Evolutionary conservation across 2,113 vertebrate species (phyloP).

Genomic region (Hepsetus odoe): DNA sequence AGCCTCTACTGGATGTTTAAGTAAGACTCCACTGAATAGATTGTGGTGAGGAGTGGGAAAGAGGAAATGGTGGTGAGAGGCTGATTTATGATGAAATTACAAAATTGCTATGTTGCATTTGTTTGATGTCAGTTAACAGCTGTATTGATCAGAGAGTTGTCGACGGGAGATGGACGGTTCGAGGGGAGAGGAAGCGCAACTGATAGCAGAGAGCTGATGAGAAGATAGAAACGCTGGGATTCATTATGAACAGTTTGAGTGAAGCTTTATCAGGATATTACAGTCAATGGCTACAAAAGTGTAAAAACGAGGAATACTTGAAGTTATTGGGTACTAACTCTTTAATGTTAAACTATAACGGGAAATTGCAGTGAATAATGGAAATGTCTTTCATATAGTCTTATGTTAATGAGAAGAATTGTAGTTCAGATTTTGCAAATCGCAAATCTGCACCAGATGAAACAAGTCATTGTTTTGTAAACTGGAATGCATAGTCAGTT

Average conservation of each 20-base stretch:
- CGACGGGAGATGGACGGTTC: conserved; percentile 13
- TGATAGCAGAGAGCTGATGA: conserved; percentile 26
- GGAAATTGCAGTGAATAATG: too few species aligned
- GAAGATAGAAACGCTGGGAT: neutral
- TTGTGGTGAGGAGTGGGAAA: neutral
- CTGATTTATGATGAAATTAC: conserved; percentile 17
- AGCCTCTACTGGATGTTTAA: conserved; percentile 7
- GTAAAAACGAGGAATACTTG: too few species aligned
- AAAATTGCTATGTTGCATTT: neutral
- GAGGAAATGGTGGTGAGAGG: neutral
- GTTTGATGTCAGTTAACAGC: conserved; percentile 24
- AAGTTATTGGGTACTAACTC: too few species aligned
- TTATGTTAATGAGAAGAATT: too few species aligned
- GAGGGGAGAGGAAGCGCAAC: neutral
- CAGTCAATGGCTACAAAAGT: neutral
- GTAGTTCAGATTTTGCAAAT: too few species aligned
- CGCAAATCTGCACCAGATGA: too few species aligned
- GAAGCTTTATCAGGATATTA: neutral
- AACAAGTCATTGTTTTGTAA: too few species aligned
- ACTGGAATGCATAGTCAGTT: too few species aligned
- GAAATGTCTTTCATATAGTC: too few species aligned
- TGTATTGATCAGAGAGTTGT: conserved; percentile 25
- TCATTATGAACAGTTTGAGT: neutral
- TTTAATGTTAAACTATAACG: too few species aligned
- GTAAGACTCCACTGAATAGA: conserved; percentile 23